Evolutionary conservation across 2,888 invertebrate genomes (phyloP), one percentile per base, ranked within the genome.

Genomic region (Ophion obscuratus): DNA sequence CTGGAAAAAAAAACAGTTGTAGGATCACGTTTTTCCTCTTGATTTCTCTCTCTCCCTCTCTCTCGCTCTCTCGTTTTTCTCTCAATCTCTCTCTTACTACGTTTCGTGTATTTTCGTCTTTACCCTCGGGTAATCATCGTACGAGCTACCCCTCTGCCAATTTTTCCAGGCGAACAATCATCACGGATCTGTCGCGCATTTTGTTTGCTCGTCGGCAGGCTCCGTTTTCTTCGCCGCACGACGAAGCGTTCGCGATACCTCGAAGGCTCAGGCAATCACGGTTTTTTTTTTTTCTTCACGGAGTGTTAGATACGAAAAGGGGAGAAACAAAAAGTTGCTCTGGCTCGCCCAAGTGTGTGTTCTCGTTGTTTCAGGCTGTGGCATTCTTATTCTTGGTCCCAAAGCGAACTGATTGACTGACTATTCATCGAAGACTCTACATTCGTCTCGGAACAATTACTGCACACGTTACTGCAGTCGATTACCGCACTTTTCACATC

Each of bases 381-480:
- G 31, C 10, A 59, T 44, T 66, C 40, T 53, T 40, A 36, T 78
- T 77, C 66, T 20, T 24, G 9, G 27, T 81, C 74, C 57, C 83
- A 68, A 70, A 78, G 20, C 81, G 87, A 89, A 89, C 86, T 88
- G 87, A 92, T 92, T 92, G 93, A 92, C 93, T 93, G 93, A 92
- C 93, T 89, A 91, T 92, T 92, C 10, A 92, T 90, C 90, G 89
- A 89, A 91, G 92, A 93, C 93, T 93, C 92, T 92, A 92, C 93
- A 92, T 90, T 88, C 24, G 68, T 74, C 40, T 66, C 71, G 64
- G 1, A 14, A 31, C 61, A 47, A 40, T n/a, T 2, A 11, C 44
- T 17, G 2, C 10, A 27, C 14, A 11, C 10, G 24, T 24, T 1
- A 24, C 24, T 24, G 31, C 47, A 17, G 17, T 66, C 27, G 24